Conservation (phyloP, 2,797 vertebrate genomes). For the Hypotaenidia philippensis region DNA sequence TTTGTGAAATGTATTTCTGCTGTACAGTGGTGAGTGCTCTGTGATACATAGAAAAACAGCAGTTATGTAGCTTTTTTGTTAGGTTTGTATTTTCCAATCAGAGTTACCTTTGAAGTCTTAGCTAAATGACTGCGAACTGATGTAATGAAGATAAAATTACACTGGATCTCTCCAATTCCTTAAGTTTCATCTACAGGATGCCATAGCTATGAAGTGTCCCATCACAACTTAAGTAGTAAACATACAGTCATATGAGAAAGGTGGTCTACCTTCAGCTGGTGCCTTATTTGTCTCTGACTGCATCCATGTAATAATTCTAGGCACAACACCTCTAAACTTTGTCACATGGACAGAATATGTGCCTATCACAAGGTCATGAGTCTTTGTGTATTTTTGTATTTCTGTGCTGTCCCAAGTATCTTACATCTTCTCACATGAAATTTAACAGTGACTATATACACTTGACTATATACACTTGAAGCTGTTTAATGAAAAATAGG, state of each 20-base stretch:
- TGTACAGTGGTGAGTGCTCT: background rate
- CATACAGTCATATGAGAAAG: accelerated
- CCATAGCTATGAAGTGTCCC: background rate
- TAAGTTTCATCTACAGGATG: background rate
- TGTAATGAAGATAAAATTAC: background rate
- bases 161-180: background rate
- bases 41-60: background rate
- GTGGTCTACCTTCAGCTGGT: background rate
- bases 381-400: background rate
- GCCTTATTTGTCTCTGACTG: background rate
- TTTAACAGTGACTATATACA: background rate
- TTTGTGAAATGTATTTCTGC: background rate
- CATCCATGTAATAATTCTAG: background rate
- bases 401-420: background rate
- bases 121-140: background rate
- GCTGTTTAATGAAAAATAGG: background rate
- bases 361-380: accelerated
- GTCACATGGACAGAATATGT: background rate
- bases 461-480: background rate
- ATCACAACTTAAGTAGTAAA: background rate
- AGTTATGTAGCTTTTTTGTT: background rate
- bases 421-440: background rate
- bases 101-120: background rate
- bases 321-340: background rate
- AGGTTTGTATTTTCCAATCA: background rate